Evolutionary conservation across 2,888 invertebrate genomes (phyloP).

Genomic region (Amphiduros pacificus): DNA sequence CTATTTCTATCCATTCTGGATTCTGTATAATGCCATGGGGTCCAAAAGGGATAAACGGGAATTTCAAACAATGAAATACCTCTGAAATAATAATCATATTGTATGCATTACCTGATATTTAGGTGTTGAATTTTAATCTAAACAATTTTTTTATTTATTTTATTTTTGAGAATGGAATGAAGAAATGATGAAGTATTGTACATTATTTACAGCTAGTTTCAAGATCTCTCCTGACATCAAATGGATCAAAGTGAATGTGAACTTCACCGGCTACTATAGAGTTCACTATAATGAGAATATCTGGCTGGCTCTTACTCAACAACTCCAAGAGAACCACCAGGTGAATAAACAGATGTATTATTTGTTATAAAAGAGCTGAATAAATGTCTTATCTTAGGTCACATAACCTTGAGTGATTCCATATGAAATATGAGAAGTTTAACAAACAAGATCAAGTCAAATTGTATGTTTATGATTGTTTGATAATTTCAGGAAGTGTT

Average conservation of each 20-base stretch:
- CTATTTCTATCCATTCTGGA: too few relatives aligned
- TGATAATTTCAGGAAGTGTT: too few relatives aligned
- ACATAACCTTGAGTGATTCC: too few relatives aligned
- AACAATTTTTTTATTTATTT: not conserved
- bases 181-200: not conserved
- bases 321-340: conserved; percentile 36
- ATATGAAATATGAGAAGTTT: too few relatives aligned
- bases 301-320: conserved; percentile 69
- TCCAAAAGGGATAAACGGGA: too few relatives aligned
- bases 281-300: conserved; percentile 64
- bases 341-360: conserved; percentile 29
- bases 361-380: too few relatives aligned
- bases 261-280: conserved; percentile 50
- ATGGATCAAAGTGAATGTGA: conserved; percentile 47
- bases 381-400: too few relatives aligned
- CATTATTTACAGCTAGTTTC: conserved; percentile 44
- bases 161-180: not conserved
- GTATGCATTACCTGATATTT: not conserved
- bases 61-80: not conserved
- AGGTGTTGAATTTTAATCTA: not conserved
- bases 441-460: too few relatives aligned
- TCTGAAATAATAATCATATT: not conserved
- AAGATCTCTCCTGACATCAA: conserved; percentile 56
- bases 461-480: too few relatives aligned
- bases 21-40: too few relatives aligned